Percentiles rank a stretch among this genome's conserved stretches.
Conservation (phyloP, 2,888 invertebrate species). For the Pristionchus japonicus region DNA sequence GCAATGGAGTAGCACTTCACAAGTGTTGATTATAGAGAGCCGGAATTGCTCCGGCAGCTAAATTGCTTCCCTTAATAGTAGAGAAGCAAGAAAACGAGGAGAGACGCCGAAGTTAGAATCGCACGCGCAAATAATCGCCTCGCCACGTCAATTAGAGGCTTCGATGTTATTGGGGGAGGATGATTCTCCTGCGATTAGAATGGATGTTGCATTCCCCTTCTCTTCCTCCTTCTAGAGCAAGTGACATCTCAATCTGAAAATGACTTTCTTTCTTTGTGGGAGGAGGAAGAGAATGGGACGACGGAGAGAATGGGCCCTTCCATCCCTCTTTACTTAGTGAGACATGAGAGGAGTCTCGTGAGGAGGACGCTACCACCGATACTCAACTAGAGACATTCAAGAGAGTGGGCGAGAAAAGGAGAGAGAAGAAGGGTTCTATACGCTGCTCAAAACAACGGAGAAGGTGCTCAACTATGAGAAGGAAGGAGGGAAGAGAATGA, state of each 20-base stretch:
- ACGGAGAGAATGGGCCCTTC: not conserved
- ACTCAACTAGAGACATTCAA: constrained; percentile 12
- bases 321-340: constrained; percentile 32
- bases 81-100: constrained; percentile 5
- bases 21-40: constrained; percentile 35
- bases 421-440: constrained; percentile 16
- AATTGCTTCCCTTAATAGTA: constrained; percentile 43
- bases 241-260: constrained; percentile 11
- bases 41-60: not conserved
- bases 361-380: not conserved
- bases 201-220: not conserved
- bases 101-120: not conserved
- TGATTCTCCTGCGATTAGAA: not conserved
- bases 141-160: not conserved
- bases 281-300: constrained; percentile 18
- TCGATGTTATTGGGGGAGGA: not conserved
- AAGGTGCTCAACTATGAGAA: constrained; percentile 5
- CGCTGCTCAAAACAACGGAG: constrained; percentile 26
- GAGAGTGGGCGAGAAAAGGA: not conserved
- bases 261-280: not conserved
- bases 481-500: not conserved
- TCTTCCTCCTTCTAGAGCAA: not conserved
- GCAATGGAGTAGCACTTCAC: not conserved
- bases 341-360: constrained; percentile 34
- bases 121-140: constrained; percentile 1